phyloP scores from a whole-genome alignment of 2,888 invertebrate species.

The Watsonalla cultraria region DNA sequence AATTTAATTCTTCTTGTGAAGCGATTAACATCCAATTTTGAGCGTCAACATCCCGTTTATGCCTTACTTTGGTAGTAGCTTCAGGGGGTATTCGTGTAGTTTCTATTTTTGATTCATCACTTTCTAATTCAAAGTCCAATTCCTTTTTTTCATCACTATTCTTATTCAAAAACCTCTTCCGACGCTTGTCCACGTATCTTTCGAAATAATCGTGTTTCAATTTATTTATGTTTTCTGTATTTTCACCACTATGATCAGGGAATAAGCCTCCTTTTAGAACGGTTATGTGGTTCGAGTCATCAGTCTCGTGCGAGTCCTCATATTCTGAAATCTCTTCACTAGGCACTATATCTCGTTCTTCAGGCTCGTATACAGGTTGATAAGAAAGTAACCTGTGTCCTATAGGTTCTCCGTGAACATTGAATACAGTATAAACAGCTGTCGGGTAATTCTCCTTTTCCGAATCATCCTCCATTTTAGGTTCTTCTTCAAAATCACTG shows the following conservation, averaged over 20 bases:
- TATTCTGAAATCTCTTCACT: constrained; percentile 56
- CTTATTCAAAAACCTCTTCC: constrained; percentile 59
- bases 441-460: constrained; percentile 55
- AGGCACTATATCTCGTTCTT: constrained; percentile 52
- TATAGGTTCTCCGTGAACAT: constrained; percentile 71
- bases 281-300: constrained; percentile 53
- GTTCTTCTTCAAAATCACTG: constrained; percentile 49
- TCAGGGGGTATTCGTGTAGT: constrained; percentile 32
- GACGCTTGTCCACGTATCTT: constrained; percentile 62
- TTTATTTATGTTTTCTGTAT: constrained; percentile 53
- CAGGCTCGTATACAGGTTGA: constrained; percentile 71
- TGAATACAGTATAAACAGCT: constrained; percentile 67
- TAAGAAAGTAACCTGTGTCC: constrained; percentile 68
- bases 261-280: constrained; percentile 68
- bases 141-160: constrained; percentile 41
- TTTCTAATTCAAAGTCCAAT: constrained; percentile 43
- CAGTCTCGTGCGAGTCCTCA: constrained; percentile 44
- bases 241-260: constrained; percentile 42
- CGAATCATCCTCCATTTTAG: constrained; percentile 34
- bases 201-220: constrained; percentile 70
- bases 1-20: constrained; percentile 15
- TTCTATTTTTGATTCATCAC: constrained; percentile 32
- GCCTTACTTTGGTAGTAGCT: constrained; percentile 34
- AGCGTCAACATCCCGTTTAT: constrained; percentile 42
- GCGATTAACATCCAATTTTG: constrained; percentile 44